Base-by-base conservation (phyloP, 2,113 vertebrate species). In the Rostratula benghalensis region DNA sequence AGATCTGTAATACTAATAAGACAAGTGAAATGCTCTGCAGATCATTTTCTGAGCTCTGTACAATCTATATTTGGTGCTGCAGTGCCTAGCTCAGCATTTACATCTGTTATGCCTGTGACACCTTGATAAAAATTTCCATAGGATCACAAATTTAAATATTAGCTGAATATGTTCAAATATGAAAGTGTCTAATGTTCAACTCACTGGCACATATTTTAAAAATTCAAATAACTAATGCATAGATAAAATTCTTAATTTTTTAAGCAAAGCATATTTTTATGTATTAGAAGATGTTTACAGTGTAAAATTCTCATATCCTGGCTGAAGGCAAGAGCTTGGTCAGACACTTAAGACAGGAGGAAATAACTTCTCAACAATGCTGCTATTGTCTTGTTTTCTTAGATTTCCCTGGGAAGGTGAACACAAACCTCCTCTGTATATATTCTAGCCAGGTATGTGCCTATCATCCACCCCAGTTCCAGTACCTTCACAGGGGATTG, bases 321-420 rank as follows among this genome's bases (percentile, higher is more conserved):
- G 6, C 8, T 73, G 48, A 84, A 90, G 76, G 9, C 10, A 63
- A 48, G 74, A 77, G 4, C 17, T 73, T 37, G 18, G 18, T 3
- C 21, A 35, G 27, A 45, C 3, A 7, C 5, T 7, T 24, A 37
- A 63, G 6, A 25, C 11, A 28, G 14, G 15, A 37, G 31, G 25
- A 54, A 88, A 73, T 35, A 48, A 59, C 9, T 90, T 77, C 35
- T 67, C 17, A 74, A 11, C 22, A 56, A 30, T 1, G 1, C 3
- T 56, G 19, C 6, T 54, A 43, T 21, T 50, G 45, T 74, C 45
- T 13, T 0, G 0, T 24, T 76, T 87, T 6, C 33, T 53, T 50
- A 54, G 20, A 16, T 91, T 82, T 78, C 27, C 20, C 27, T 6
- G 4, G 18, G 69, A 80, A 23, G 39, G 37, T 23, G 27, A 77